These are phyloP conservation scores for Otocyon megalotis DNA, from an alignment of 2,113 vertebrate genomes.

Conservation along the genomic window DNA sequence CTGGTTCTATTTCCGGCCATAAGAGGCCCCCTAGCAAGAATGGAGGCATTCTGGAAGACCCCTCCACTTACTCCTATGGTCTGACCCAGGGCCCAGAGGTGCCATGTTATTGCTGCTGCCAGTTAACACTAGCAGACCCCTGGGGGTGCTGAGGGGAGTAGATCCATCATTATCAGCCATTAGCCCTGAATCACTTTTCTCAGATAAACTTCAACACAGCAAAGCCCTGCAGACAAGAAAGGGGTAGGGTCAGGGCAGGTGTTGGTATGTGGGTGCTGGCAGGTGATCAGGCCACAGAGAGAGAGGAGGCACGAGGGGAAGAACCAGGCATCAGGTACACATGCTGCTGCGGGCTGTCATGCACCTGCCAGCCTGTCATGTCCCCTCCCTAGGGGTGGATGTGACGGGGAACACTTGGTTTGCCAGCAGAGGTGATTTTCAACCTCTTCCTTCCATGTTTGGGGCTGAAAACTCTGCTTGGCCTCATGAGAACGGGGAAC, in stretches of 20 bases:
- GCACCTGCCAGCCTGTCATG: background rate
- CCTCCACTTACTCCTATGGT: background rate
- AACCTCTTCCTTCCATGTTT: background rate
- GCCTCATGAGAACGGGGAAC: background rate
- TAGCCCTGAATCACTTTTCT: background rate
- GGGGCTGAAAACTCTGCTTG: rapidly evolving
- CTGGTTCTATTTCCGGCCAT: background rate
- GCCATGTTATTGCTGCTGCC: too few species aligned
- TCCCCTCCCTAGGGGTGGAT: too few species aligned
- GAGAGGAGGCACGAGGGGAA: background rate
- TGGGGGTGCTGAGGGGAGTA: background rate
- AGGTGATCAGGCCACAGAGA: background rate
- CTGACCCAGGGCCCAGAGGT: rapidly evolving
- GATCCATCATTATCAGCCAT: too few species aligned
- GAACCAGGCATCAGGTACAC: too few species aligned
- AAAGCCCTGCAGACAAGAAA: too few species aligned
- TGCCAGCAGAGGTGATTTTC: too few species aligned
- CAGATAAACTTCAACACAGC: rapidly evolving
- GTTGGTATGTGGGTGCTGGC: too few species aligned
- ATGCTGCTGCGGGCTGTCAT: background rate
- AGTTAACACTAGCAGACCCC: background rate
- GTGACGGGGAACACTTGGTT: background rate
- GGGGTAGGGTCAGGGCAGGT: background rate
- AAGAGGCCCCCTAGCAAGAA: background rate
- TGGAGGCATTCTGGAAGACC: background rate